These are phyloP conservation scores for Nebria brevicollis DNA, from an alignment of 2,888 invertebrate species.

Conservation along the genomic window DNA sequence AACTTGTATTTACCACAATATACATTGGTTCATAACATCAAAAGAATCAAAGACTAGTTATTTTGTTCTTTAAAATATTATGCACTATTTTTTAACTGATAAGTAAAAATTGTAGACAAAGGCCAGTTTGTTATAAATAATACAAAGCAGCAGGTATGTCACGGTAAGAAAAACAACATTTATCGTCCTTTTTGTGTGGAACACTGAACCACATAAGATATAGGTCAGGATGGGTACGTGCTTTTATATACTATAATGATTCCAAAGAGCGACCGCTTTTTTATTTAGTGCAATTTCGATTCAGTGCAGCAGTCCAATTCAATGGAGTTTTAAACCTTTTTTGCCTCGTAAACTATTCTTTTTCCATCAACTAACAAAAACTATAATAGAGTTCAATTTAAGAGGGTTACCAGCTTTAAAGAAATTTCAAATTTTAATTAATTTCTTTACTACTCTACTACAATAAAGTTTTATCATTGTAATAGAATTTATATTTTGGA, in stretches of 20 bases:
- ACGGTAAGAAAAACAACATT: background rate
- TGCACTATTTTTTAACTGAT: no score
- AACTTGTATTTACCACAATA: no score
- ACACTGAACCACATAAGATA: background rate
- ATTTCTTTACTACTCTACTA: background rate
- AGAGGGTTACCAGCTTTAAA: background rate
- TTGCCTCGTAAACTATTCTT: constrained; percentile 1
- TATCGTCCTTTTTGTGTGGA: background rate
- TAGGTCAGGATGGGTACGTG: background rate
- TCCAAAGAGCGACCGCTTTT: background rate
- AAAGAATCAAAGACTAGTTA: no score
- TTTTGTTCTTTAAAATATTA: no score
- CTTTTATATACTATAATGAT: background rate
- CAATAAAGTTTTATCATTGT: background rate
- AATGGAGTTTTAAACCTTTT: background rate
- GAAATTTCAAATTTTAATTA: background rate
- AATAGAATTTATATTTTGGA: background rate
- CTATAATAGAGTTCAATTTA: background rate
- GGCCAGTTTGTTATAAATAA: background rate
- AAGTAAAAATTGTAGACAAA: background rate
- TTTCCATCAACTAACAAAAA: background rate
- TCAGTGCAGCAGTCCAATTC: background rate
- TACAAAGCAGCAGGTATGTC: background rate
- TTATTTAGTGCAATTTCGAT: constrained; percentile 1
- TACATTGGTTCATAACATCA: no score